A percentile compares a stretch with the other conserved stretches of the same genome.
phyloP scores from a whole-genome alignment of 2,113 vertebrate genomes.

The Lasiurus cinereus region DNA sequence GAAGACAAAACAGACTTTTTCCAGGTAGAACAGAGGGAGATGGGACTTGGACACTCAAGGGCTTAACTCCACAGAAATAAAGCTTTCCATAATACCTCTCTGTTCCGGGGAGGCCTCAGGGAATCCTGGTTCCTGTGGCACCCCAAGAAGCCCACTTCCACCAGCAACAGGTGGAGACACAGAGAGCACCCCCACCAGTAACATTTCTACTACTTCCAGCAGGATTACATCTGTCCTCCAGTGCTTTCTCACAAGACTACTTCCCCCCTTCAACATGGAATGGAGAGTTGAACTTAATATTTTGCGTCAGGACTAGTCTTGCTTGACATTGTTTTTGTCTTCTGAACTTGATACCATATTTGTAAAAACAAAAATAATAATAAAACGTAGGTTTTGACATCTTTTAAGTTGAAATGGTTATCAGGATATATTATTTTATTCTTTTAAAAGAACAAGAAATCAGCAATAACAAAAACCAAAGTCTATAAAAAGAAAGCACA shows the following conservation, averaged over 20 bases:
- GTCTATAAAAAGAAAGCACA: neutral
- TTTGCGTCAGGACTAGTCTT: neutral
- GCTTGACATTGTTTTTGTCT: neutral
- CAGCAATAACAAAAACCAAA: neutral
- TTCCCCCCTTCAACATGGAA: neutral
- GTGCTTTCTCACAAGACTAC: neutral
- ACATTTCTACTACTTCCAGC: neutral
- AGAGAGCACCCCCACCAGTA: neutral
- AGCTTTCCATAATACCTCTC: neutral
- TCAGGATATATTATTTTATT: neutral
- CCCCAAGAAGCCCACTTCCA: neutral
- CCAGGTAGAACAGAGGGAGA: neutral
- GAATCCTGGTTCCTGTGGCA: neutral
- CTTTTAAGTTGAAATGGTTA: neutral
- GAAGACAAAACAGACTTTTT: neutral
- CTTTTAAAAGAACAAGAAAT: neutral
- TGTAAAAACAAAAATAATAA: neutral
- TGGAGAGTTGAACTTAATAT: neutral
- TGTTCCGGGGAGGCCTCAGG: neutral
- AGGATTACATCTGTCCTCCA: neutral
- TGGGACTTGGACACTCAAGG: too few species aligned
- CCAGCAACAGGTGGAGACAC: neutral
- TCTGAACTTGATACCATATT: neutral
- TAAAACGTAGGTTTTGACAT: neutral
- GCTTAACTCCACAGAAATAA: neutral